These are phyloP conservation scores for Mobula birostris DNA, from an alignment of 2,113 vertebrate genomes.

Conservation along the genomic window DNA sequence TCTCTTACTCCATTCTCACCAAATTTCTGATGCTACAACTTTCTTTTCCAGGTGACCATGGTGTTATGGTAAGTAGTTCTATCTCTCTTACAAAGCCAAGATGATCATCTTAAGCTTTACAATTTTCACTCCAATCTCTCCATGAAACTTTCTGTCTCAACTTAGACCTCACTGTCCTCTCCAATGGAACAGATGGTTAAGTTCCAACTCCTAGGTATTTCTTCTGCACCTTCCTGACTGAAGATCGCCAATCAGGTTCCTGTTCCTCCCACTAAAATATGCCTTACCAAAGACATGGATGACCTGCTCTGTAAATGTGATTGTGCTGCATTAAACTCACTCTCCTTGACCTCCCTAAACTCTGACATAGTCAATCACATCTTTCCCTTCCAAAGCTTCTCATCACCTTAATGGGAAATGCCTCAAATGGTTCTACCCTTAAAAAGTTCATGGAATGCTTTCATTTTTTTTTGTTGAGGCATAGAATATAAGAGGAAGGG, in stretches of 20 bases:
- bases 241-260: not conserved
- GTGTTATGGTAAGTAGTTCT: not conserved
- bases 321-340: not conserved
- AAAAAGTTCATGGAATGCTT: not conserved
- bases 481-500: too few species aligned
- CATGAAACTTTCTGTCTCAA: not conserved
- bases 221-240: not conserved
- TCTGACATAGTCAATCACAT: not conserved
- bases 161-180: not conserved
- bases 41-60: not conserved
- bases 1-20: conserved; percentile 6
- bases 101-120: not conserved
- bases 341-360: not conserved
- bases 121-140: not conserved
- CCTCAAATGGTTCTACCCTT: not conserved
- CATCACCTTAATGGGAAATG: not conserved
- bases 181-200: not conserved
- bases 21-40: not conserved
- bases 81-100: not conserved
- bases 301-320: not conserved
- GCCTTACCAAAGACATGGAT: not conserved
- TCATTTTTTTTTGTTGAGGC: too few species aligned
- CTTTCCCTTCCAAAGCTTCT: not conserved
- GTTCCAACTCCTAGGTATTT: not conserved
- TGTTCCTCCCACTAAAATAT: not conserved